Conservation (phyloP, 2,113 vertebrate species). For the Fregata magnificens region DNA sequence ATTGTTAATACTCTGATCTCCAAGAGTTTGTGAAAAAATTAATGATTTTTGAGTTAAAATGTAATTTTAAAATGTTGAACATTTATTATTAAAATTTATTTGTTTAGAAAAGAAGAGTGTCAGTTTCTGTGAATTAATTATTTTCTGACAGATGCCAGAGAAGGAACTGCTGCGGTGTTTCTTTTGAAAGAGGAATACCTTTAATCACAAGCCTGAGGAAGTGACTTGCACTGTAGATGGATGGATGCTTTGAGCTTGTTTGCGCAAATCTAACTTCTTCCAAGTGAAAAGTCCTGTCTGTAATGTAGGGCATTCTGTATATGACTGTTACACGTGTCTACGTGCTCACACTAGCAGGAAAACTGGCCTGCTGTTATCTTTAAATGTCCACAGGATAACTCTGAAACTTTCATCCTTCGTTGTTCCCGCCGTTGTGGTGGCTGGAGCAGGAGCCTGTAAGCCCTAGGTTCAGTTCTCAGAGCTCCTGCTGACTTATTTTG, state of each 20-base stretch:
- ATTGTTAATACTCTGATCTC: background rate
- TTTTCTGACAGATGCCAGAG: background rate
- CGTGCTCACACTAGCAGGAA: background rate
- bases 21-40: background rate
- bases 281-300: background rate
- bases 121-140: background rate
- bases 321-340: background rate
- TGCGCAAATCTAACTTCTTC: background rate
- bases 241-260: background rate
- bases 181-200: background rate
- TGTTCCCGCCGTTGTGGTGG: background rate
- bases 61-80: background rate
- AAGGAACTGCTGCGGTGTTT: background rate
- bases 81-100: slow-evolving; percentile 29
- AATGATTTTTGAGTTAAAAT: background rate
- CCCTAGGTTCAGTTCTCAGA: background rate
- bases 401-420: background rate
- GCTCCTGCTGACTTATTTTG: background rate
- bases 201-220: background rate
- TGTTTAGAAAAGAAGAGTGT: background rate
- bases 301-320: background rate
- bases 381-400: background rate
- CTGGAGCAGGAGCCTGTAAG: background rate
- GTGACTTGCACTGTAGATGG: background rate
- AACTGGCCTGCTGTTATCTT: background rate